These are phyloP conservation scores for Apeira syringaria DNA, from an alignment of 2,888 invertebrate species.

Conservation along the genomic window DNA sequence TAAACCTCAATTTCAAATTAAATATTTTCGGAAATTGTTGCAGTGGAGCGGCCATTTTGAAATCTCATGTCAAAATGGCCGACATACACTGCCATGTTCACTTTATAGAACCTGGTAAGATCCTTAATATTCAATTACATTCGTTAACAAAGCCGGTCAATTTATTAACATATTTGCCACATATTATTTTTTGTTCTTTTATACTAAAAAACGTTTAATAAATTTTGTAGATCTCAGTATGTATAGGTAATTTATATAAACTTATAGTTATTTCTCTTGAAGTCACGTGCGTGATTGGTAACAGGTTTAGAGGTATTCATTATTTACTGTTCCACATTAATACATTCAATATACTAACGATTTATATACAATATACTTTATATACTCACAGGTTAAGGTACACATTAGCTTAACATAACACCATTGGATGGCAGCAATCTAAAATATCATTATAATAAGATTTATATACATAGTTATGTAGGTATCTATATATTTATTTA, in stretches of 20 bases:
- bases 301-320: constrained; percentile 62
- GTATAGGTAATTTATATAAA: neutral
- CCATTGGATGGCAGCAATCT: constrained; percentile 16
- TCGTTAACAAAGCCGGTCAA: no score
- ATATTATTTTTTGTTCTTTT: neutral
- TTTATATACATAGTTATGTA: constrained; percentile 10
- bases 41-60: constrained; percentile 1
- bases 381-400: constrained; percentile 20
- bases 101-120: neutral
- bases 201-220: constrained; percentile 1
- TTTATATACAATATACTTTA: constrained; percentile 23
- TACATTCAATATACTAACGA: constrained; percentile 29
- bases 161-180: no score
- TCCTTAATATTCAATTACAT: neutral
- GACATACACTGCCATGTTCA: neutral
- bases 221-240: constrained; percentile 2
- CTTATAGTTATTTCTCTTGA: constrained; percentile 10
- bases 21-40: no score
- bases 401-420: constrained; percentile 25
- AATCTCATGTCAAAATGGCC: constrained; percentile 1
- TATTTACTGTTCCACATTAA: constrained; percentile 48
- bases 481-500: no score
- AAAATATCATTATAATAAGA: constrained; percentile 14
- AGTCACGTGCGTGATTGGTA: constrained; percentile 46
- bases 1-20: no score